Evolutionary conservation across 2,888 invertebrate genomes (phyloP).

Genomic region (Enoplolaimus lenunculus): DNA sequence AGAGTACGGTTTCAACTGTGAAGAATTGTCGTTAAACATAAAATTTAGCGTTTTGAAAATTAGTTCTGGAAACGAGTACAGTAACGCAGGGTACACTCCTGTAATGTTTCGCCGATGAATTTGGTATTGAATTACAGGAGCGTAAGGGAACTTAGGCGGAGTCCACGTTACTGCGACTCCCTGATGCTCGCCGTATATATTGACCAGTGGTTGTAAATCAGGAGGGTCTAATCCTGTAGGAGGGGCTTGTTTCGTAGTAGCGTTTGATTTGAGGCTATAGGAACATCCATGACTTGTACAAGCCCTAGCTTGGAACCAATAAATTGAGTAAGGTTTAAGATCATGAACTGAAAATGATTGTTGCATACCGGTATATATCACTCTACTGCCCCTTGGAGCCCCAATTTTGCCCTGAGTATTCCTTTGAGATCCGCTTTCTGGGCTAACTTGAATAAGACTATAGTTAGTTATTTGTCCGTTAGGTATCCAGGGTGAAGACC

Average conservation of each 20-base stretch:
- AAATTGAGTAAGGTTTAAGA: background rate
- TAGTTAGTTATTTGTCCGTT: conserved; percentile 14
- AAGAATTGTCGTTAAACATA: background rate
- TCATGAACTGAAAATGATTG: conserved; percentile 1
- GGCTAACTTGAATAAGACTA: background rate
- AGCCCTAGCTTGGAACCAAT: background rate
- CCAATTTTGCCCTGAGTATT: background rate
- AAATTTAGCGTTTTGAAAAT: conserved; percentile 4
- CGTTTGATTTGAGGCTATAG: background rate
- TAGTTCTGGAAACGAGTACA: background rate
- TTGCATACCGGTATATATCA: conserved; percentile 9
- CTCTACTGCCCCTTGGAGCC: background rate
- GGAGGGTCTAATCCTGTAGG: conserved; percentile 1
- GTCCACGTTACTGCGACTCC: conserved; percentile 6
- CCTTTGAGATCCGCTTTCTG: background rate
- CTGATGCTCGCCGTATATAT: background rate
- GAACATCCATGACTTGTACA: conserved; percentile 4
- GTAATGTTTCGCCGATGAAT: background rate
- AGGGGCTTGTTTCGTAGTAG: background rate
- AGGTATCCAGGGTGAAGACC: background rate
- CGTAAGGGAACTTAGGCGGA: background rate
- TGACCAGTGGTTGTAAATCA: background rate
- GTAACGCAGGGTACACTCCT: background rate
- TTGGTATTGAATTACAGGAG: background rate
- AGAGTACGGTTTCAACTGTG: conserved; percentile 1